These are phyloP conservation scores for Globodera ellingtonae DNA, from an alignment of 1,140 invertebrate species.

Conservation along the genomic window DNA sequence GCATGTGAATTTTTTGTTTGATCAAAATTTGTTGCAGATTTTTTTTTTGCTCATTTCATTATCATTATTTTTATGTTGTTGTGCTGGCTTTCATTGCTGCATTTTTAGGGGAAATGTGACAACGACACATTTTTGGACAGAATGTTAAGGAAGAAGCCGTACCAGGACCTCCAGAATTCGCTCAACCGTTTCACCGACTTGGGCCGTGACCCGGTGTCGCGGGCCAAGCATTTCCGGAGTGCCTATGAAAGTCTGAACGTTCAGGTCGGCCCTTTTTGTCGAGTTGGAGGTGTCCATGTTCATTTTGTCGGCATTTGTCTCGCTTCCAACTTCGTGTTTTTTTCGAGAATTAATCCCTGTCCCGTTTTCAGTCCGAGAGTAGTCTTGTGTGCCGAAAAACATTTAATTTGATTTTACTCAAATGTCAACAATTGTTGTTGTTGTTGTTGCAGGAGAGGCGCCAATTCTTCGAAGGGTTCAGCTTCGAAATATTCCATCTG, in stretches of 20 bases:
- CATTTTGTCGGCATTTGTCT: neutral
- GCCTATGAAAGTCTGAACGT: conserved; percentile 50
- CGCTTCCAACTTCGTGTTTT: neutral
- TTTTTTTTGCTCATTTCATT: too few relatives aligned
- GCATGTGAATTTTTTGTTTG: too few relatives aligned
- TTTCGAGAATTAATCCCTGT: neutral
- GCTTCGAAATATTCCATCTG: conserved; percentile 62
- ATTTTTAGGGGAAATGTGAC: too few relatives aligned
- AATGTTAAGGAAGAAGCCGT: conserved; percentile 61
- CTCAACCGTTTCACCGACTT: conserved; percentile 58
- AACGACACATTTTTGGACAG: neutral
- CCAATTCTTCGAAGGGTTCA: conserved; percentile 61
- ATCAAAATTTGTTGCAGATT: too few relatives aligned
- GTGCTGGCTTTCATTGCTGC: too few relatives aligned
- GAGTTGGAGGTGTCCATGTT: neutral
- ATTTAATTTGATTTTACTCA: conserved; percentile 22
- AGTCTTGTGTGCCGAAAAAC: neutral
- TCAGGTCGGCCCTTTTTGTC: conserved; percentile 37
- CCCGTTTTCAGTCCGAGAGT: neutral
- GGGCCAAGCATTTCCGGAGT: conserved; percentile 59
- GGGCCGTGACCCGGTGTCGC: conserved; percentile 50
- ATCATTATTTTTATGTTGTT: too few relatives aligned
- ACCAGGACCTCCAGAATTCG: conserved; percentile 55
- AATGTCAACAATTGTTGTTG: neutral
- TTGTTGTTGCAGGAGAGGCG: conserved; percentile 56